phyloP scores from a whole-genome alignment of 1,140 invertebrate species.

The Aphaenogaster ashmeadi region DNA sequence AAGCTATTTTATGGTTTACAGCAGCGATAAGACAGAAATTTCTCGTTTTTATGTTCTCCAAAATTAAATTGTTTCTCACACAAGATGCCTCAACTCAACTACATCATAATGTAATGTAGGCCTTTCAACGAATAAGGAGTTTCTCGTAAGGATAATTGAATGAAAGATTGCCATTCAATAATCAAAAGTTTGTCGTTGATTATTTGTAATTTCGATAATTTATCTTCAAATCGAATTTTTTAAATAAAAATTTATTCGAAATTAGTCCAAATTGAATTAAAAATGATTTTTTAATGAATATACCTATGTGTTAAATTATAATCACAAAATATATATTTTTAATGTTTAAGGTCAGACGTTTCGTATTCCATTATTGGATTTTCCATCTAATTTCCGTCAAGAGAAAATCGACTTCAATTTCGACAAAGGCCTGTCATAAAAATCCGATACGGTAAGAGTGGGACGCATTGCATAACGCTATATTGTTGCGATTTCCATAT shows the following conservation, averaged over 20 bases:
- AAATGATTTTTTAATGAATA: neutral
- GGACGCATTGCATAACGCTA: neutral
- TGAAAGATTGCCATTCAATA: neutral
- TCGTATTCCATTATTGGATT: constrained; percentile 1
- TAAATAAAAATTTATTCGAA: neutral
- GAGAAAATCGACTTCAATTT: constrained; percentile 17
- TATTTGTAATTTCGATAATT: neutral
- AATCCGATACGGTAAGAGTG: neutral
- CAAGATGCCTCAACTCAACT: neutral
- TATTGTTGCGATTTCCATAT: neutral
- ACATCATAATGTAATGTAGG: neutral
- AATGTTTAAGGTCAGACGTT: neutral
- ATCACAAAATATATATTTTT: neutral
- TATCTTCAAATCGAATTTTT: neutral
- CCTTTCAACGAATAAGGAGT: neutral
- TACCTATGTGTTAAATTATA: neutral
- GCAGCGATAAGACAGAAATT: neutral
- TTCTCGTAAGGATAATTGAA: constrained; percentile 1
- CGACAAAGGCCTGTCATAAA: constrained; percentile 17
- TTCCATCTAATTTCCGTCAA: neutral
- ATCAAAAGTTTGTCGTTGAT: neutral
- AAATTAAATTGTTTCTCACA: constrained; percentile 25
- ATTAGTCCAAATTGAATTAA: neutral
- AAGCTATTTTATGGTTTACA: neutral
- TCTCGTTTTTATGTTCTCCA: neutral